phyloP scores from a whole-genome alignment of 1,140 invertebrate genomes.

The Penaeus indicus region DNA sequence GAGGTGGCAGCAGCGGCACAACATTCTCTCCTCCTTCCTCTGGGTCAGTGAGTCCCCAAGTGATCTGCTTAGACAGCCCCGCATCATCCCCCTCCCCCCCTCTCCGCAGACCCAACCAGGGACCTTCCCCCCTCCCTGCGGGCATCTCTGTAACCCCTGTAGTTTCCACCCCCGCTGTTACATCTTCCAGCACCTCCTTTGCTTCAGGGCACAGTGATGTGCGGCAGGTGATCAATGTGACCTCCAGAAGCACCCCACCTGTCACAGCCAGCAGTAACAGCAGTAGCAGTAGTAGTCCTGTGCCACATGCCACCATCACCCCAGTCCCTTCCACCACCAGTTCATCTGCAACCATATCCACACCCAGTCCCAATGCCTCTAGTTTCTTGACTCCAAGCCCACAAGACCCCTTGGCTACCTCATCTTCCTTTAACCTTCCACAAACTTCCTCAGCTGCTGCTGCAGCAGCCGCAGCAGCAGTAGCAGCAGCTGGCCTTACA shows the following conservation, averaged over 20 bases:
- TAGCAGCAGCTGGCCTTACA: neutral
- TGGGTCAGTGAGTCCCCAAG: slow-evolving; percentile 59
- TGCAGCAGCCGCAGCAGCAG: no score
- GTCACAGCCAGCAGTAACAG: slow-evolving; percentile 23
- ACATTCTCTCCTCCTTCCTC: slow-evolving; percentile 57
- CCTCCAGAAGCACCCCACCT: slow-evolving; percentile 53
- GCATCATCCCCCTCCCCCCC: slow-evolving; percentile 58
- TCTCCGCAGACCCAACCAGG: slow-evolving; percentile 47
- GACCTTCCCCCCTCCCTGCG: slow-evolving; percentile 39
- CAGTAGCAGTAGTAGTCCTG: slow-evolving; percentile 41
- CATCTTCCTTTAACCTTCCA: slow-evolving; percentile 31
- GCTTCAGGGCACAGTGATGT: slow-evolving; percentile 2
- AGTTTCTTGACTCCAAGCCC: slow-evolving; percentile 27
- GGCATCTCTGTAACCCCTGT: slow-evolving; percentile 48
- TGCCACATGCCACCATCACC: slow-evolving; percentile 44
- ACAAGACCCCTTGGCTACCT: slow-evolving; percentile 49
- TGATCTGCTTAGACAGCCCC: slow-evolving; percentile 58
- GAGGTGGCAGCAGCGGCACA: slow-evolving; percentile 43
- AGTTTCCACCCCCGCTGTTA: slow-evolving; percentile 39
- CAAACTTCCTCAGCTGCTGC: neutral
- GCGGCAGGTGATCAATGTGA: slow-evolving; percentile 48
- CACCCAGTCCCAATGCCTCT: slow-evolving; percentile 33
- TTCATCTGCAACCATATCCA: slow-evolving; percentile 17
- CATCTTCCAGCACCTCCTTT: slow-evolving; percentile 9
- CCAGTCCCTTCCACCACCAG: slow-evolving; percentile 33